Base-by-base conservation (phyloP, 2,797 vertebrate genomes). In the Stomatorhinus walkeri region DNA sequence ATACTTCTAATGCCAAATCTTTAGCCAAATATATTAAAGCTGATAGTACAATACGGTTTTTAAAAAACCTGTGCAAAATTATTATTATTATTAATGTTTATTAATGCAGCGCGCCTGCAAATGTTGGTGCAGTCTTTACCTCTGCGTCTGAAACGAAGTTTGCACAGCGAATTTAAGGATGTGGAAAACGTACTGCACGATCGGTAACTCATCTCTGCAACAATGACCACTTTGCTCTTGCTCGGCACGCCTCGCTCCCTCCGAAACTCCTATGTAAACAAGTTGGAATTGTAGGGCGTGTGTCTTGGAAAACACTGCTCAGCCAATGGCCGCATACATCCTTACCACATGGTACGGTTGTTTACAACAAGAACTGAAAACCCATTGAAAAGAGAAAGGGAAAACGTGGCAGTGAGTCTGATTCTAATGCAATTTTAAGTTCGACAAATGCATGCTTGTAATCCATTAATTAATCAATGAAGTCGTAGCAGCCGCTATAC, bases 341-440 rank as follows among this genome's bases (percentile, higher is more conserved):
- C 87, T 56, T 72, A 91, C 92, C 95, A 95, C 94, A 93, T 96
- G 95, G 93, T 93, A 49, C 85, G 68, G 92, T 95, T 96, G 95
- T 96, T 96, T 96, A 96, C 95, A 95, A 95, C 93, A 89, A 88
- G 85, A 91, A 85, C 87, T 51, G 87, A 79, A 89, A 91, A 90
- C 88, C 87, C 84, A 46, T 90, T 89, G 72, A 92, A 46, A 4
- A 48, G 87, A 90, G 81, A 83, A n/a, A 61, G 19, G 51, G 16
- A 91, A 94, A 94, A 86, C 91, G 85, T 6, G 95, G 93, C 83
- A 36, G 48, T 85, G 90, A 86, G 87, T 85, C 83, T 49, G 19
- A 32, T 14, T 51, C 32, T 7, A 14, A 51, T 76, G 54, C 16
- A 28, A 22, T 22, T 76, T 86, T 76, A 54, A 72, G 46, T 16